Evolutionary conservation across 2,113 vertebrate species (phyloP), one percentile per base, ranked within the genome.

Genomic region (Sylvietta virens): DNA sequence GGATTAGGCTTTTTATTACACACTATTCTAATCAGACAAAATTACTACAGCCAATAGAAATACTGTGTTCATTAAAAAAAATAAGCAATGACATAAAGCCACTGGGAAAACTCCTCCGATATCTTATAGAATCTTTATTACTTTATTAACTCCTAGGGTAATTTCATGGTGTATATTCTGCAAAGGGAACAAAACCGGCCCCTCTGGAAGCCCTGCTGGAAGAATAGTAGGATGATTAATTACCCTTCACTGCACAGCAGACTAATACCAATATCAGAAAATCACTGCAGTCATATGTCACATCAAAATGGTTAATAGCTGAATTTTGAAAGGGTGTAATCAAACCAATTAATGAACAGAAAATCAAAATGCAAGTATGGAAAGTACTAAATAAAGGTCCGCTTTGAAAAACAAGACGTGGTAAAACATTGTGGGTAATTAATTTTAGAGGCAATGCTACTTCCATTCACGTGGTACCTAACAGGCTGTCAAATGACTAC

Each of bases 341-440:
- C 61, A 78, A 96, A 94, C 80, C n/a, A 96, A 92, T 94, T 95
- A 96, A 95, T 79, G 33, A 62, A 95, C 93, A 94, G 73, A 97
- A 85, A 96, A 95, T 66, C 15, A 81, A 96, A 89, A 77, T 76
- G 54, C 71, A 70, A 87, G 61, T 45, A 57, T 50, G 67, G 45
- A 31, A 87, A 67, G 44, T 91, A 91, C 95, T 95, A 96, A 89
- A 91, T 77, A 95, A 83, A 96, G 45, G 39, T n/a, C 81, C 92
- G 30, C 62, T 92, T 96, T 84, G 70, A 81, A 82, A 83, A 95
- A 76, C 33, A 94, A 72, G 87, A 88, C 40, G 20, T 31, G 33
- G 70, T 86, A 93, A 94, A 94, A 91, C 54, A 90, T 13, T 72
- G 45, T 21, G 87, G 86, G 23, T 94, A 94, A 95, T 96, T 95